Conservation (phyloP, 2,113 vertebrate species). For the Xerus inauris region DNA sequence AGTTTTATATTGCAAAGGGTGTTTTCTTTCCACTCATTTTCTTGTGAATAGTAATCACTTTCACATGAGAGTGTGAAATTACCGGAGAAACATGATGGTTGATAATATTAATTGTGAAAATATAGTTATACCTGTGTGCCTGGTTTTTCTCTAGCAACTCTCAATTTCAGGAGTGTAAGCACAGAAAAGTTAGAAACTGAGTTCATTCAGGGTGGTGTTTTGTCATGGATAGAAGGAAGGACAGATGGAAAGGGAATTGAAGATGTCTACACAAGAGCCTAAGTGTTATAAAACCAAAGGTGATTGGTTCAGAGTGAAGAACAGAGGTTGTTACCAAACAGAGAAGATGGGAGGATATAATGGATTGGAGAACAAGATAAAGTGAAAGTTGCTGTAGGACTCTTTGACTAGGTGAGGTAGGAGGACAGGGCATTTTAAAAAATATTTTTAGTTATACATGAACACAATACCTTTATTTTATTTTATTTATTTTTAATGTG, state of each 20-base stretch:
- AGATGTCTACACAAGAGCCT: not conserved
- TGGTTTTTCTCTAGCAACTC: not conserved
- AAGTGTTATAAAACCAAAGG: not conserved
- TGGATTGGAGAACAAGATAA: conserved; percentile 2
- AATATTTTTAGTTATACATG: not conserved
- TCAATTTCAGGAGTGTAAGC: not conserved
- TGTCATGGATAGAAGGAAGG: not conserved
- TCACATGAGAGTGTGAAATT: not conserved
- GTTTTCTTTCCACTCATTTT: not conserved
- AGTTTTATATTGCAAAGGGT: not conserved
- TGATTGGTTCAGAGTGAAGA: not conserved
- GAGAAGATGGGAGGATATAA: not conserved
- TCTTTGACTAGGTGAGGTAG: not conserved
- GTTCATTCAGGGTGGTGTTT: not conserved
- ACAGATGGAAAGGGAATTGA: not conserved
- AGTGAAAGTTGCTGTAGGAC: not conserved
- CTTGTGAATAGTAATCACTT: conserved; percentile 34
- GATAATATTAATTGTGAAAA: not conserved
- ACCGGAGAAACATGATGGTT: not conserved
- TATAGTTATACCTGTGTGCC: not conserved
- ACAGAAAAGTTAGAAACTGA: not conserved
- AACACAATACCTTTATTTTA: too few species aligned
- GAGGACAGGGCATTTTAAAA: not conserved
- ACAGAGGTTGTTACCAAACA: not conserved
- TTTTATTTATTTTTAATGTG: too few species aligned